phyloP scores from a whole-genome alignment of 1,140 invertebrate species.

The Homarus americanus region DNA sequence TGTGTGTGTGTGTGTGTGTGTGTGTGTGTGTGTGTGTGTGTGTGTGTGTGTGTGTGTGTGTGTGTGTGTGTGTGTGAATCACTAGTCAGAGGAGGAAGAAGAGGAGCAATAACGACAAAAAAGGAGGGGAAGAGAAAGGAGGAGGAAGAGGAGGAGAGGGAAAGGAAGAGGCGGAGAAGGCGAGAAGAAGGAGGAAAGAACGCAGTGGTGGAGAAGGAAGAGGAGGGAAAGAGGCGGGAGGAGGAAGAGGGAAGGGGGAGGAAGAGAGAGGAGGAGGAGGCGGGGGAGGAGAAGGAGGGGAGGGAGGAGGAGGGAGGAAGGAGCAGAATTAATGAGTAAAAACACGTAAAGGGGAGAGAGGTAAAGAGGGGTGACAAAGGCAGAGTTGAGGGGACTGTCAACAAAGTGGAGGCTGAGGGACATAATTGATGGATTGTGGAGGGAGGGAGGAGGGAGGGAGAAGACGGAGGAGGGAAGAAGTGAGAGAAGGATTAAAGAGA shows the following conservation, averaged over 20 bases:
- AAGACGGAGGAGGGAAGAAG: background rate
- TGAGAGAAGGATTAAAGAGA: background rate
- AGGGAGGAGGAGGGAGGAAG: background rate
- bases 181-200: background rate
- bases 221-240: no score
- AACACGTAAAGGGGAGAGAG: background rate
- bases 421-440: background rate
- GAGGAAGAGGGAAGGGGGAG: no score
- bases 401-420: background rate
- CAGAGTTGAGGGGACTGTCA: background rate
- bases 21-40: constrained; percentile 24
- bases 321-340: background rate
- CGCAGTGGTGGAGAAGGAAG: no score
- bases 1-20: constrained; percentile 32
- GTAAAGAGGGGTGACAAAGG: background rate
- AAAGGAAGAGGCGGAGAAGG: background rate
- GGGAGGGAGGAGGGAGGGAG: background rate
- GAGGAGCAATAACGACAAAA: background rate
- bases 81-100: background rate
- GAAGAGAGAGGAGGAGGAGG: no score
- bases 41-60: constrained; percentile 19
- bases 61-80: constrained; percentile 13
- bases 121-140: background rate
- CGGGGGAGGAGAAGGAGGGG: background rate
- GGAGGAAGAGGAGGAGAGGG: background rate